phyloP scores from a whole-genome alignment of 2,797 vertebrate species.

The Oreortyx pictus region DNA sequence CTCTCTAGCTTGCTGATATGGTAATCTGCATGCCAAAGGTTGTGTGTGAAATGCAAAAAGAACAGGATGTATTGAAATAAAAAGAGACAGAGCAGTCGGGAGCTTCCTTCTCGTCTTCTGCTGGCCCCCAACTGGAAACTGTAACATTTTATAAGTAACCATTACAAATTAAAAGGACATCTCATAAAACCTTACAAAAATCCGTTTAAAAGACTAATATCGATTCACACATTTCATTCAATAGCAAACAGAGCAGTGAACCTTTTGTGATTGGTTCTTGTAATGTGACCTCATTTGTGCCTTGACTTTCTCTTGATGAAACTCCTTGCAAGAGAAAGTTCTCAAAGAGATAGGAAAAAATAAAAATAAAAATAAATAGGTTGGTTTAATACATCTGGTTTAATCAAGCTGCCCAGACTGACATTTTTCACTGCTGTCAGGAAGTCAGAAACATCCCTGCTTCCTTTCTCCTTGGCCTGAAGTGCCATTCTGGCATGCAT shows the following conservation, averaged over 20 bases:
- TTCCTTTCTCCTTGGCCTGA: neutral
- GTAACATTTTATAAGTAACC: neutral
- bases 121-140: neutral
- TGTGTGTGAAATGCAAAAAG: neutral
- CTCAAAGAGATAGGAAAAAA: neutral
- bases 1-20: neutral
- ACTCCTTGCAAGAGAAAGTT: neutral
- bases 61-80: neutral
- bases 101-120: neutral
- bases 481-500: neutral
- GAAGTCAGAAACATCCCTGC: neutral
- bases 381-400: neutral
- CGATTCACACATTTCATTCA: neutral
- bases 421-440: neutral
- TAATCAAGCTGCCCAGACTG: neutral
- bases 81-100: neutral
- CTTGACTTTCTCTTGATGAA: slow-evolving; percentile 33
- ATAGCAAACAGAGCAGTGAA: slow-evolving; percentile 6
- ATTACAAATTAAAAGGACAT: neutral
- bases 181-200: slow-evolving; percentile 8
- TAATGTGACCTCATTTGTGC: slow-evolving; percentile 17
- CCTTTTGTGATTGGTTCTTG: neutral
- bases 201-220: slow-evolving; percentile 5
- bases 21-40: neutral
- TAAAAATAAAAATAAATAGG: neutral